Base-by-base conservation (phyloP, 2,797 vertebrate species). In the Urosaurus nigricauda region DNA sequence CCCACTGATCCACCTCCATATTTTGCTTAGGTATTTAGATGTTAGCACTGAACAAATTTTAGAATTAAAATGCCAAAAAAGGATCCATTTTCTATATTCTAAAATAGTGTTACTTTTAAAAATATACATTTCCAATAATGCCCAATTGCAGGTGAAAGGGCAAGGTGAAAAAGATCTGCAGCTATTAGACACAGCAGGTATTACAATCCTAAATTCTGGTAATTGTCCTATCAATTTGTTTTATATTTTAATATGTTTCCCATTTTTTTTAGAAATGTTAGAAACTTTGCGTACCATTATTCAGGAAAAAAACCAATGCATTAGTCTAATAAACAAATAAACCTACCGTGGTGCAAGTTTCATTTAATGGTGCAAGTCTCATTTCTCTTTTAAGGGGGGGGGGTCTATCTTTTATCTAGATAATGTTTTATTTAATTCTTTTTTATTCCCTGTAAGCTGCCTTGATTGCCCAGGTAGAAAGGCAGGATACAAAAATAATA, bases 101-200 rank as follows among this genome's bases (percentile, higher is more conserved):
- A 79, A 82, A 85, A n/a, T 82, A 90, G 5, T 70, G 84, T 0
- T 0, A 8, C 19, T 14, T 89, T 78, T 16, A 84, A 53, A 84
- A 3, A 84, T 0, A 58, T 85, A 24, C 91, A 63, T 79, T 85
- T 92, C 88, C 92, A 71, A 58, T 19, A 53, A 7, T 68, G 79
- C 29, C 0, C 16, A 35, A 19, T 53, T n/a, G 43, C 63, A 80
- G 1, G 32, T 51, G 43, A 89, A 88, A 58, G 58, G 82, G 37
- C 29, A 53, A 2, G 11, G 40, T 81, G 26, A 68, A 63, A 91
- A 88, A 26, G 17, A 32, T 12, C 8, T 86, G 0, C 6, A 92
- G 83, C 88, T 81, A 74, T 32, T 68, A 4, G 35, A 68, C 32
- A 21, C 26, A 65, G 29, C 3, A 3, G n/a, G 32, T 35, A 2